Percentiles rank a stretch among this genome's conserved stretches.
Conservation (phyloP, 2,888 invertebrate genomes). For the Eupithecia pulchellata region DNA sequence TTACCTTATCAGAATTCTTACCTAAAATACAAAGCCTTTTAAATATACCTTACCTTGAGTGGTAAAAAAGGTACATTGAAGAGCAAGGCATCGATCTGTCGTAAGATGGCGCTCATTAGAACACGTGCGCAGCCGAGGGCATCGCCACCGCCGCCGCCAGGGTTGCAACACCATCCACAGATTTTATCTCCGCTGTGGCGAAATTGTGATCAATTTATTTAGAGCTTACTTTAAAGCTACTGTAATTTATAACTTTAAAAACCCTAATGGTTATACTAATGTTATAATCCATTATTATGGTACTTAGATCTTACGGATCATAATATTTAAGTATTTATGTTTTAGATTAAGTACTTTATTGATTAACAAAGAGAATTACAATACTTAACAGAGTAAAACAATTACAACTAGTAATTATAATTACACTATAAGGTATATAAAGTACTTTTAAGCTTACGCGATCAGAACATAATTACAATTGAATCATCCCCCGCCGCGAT, state of each 20-base stretch:
- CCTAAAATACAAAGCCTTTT: background rate
- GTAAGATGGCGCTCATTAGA: conserved; percentile 74
- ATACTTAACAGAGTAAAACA: too few relatives aligned
- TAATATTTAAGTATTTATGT: too few relatives aligned
- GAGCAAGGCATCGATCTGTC: conserved; percentile 66
- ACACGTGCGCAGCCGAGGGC: conserved; percentile 80
- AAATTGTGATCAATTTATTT: conserved; percentile 16
- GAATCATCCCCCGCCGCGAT: too few relatives aligned
- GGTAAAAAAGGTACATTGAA: conserved; percentile 27
- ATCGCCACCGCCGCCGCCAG: conserved; percentile 44
- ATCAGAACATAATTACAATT: too few relatives aligned
- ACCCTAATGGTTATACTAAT: background rate
- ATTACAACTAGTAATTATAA: too few relatives aligned
- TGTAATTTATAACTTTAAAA: conserved; percentile 12
- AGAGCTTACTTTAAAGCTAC: conserved; percentile 15
- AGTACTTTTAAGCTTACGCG: too few relatives aligned
- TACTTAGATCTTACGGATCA: too few relatives aligned
- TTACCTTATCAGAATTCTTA: background rate
- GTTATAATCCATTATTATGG: too few relatives aligned
- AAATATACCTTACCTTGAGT: conserved; percentile 5
- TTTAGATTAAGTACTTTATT: too few relatives aligned
- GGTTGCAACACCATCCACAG: conserved; percentile 51
- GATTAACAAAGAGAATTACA: too few relatives aligned
- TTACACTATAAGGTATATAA: too few relatives aligned
- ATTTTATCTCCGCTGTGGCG: conserved; percentile 22